phyloP scores from a whole-genome alignment of 2,113 vertebrate species.

The Lasiurus borealis region DNA sequence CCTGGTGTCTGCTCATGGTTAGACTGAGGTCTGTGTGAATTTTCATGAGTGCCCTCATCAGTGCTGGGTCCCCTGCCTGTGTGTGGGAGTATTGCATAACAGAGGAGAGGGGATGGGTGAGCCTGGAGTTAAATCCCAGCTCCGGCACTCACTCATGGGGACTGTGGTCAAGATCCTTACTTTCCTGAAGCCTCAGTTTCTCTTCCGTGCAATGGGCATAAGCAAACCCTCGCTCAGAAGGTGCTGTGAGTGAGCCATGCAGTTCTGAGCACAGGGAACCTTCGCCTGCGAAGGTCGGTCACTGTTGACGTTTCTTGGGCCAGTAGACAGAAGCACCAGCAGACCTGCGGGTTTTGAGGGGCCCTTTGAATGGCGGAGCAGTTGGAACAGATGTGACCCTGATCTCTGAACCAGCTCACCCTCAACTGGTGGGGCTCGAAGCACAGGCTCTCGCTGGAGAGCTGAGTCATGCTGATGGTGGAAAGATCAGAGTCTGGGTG shows the following conservation, averaged over 20 bases:
- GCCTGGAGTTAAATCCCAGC: not conserved
- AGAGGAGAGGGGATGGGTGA: rapidly evolving
- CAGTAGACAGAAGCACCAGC: rapidly evolving
- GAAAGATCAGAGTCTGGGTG: not conserved
- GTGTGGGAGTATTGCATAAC: rapidly evolving
- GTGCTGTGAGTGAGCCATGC: not conserved
- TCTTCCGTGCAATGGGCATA: not conserved
- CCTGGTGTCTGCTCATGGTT: not conserved
- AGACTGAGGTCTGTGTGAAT: rapidly evolving
- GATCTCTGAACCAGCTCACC: no score
- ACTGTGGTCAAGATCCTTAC: not conserved
- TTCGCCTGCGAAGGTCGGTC: rapidly evolving
- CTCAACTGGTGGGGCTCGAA: not conserved
- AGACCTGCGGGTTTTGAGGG: rapidly evolving
- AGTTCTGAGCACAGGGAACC: not conserved
- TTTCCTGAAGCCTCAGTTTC: not conserved
- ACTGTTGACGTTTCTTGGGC: not conserved
- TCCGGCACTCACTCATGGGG: not conserved
- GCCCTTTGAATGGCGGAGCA: not conserved
- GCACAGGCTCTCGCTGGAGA: not conserved
- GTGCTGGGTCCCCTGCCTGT: not conserved
- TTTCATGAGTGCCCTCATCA: not conserved
- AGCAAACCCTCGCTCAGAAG: not conserved
- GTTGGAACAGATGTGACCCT: not conserved
- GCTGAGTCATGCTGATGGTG: rapidly evolving